phyloP scores from a whole-genome alignment of 2,797 vertebrate genomes.

The Hippoglossus hippoglossus region DNA sequence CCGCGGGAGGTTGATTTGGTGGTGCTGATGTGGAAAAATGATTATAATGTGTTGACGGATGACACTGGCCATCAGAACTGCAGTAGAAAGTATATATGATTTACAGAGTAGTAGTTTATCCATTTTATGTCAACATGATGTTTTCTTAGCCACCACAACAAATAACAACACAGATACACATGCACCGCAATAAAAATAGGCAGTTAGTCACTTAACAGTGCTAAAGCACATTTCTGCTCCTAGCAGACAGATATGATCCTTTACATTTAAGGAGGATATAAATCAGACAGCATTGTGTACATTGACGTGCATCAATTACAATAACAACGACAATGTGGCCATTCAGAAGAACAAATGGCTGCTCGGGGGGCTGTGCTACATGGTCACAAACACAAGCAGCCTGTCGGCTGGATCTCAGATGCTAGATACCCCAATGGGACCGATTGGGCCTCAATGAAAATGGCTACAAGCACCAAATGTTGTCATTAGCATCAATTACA shows the following conservation, averaged over 20 bases:
- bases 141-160: constrained; percentile 45
- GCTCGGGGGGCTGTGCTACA: constrained; percentile 17
- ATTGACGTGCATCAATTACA: constrained; percentile 21
- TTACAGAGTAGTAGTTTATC: constrained; percentile 47
- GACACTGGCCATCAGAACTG: constrained; percentile 51
- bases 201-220: constrained; percentile 21
- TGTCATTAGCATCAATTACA: constrained; percentile 45
- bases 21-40: constrained; percentile 60
- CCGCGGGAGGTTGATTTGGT: constrained; percentile 41
- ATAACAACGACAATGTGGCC: constrained; percentile 29
- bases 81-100: constrained; percentile 42
- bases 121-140: constrained; percentile 35
- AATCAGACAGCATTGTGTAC: constrained; percentile 24
- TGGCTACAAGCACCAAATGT: constrained; percentile 39
- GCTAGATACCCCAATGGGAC: constrained; percentile 50
- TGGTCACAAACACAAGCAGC: constrained; percentile 46
- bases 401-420: constrained; percentile 54
- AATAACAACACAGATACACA: constrained; percentile 13
- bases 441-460: constrained; percentile 41
- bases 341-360: constrained; percentile 35
- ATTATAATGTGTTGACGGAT: constrained; percentile 52
- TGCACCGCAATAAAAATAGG: constrained; percentile 28
- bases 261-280: constrained; percentile 31
- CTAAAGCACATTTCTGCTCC: constrained; percentile 29
- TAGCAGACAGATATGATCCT: constrained; percentile 6